Percentiles rank a stretch among this genome's conserved stretches.
Conservation (phyloP, 2,797 vertebrate species). For the Syndactyla subalaris region DNA sequence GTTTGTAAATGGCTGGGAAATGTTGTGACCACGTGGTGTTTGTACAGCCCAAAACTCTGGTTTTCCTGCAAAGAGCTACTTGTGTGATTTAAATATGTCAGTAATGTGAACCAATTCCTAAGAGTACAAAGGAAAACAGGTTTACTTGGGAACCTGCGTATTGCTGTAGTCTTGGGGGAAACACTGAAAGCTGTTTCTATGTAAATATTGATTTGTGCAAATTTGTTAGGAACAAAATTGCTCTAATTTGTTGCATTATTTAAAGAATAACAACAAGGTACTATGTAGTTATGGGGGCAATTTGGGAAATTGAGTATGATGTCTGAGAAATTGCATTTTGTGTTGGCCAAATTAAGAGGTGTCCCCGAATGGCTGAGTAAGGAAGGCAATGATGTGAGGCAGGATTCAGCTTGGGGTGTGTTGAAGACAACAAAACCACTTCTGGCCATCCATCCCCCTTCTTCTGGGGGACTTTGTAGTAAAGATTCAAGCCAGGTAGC, state of each 20-base stretch:
- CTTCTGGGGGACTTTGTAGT: neutral
- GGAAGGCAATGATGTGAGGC: neutral
- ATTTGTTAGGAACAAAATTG: neutral
- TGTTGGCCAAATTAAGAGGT: neutral
- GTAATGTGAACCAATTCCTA: conserved; percentile 9
- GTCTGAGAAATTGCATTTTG: neutral
- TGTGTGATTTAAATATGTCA: conserved; percentile 46
- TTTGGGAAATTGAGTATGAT: neutral
- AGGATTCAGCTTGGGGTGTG: neutral
- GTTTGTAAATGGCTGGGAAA: neutral
- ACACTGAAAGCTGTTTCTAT: neutral
- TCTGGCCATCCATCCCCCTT: neutral
- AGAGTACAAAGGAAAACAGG: neutral
- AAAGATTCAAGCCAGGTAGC: neutral
- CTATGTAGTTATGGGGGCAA: neutral
- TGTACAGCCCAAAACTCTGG: conserved; percentile 27
- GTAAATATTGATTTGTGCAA: neutral
- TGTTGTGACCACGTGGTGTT: neutral
- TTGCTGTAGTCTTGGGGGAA: neutral
- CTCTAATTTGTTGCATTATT: neutral
- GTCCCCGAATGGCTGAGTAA: neutral
- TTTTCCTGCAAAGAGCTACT: conserved; percentile 52
- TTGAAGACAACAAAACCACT: neutral
- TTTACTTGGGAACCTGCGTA: neutral
- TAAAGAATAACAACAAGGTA: neutral